Conservation (phyloP, 2,797 vertebrate genomes). For the Amniataba percoides region DNA sequence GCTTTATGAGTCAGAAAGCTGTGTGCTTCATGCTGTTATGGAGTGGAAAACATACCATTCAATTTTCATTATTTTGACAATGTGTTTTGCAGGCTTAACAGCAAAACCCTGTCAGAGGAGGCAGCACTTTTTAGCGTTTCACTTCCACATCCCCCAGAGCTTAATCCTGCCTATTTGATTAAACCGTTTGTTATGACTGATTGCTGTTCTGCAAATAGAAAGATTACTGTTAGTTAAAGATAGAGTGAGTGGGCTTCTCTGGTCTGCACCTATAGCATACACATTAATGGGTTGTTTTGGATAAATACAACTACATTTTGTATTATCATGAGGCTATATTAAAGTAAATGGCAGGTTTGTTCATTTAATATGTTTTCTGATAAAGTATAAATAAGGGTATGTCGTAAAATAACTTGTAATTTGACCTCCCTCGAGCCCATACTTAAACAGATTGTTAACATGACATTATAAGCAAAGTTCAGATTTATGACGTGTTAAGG, state of each 20-base stretch:
- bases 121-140: constrained; percentile 34
- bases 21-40: constrained; percentile 49
- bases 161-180: constrained; percentile 55
- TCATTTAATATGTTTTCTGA: not conserved
- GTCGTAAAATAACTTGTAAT: constrained; percentile 11
- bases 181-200: constrained; percentile 36
- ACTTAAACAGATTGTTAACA: constrained; percentile 13
- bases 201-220: constrained; percentile 49
- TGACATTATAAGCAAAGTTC: not conserved
- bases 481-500: constrained; percentile 23
- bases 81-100: constrained; percentile 56
- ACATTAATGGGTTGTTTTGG: not conserved
- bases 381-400: not conserved
- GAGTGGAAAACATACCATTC: constrained; percentile 60
- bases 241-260: constrained; percentile 21
- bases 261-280: constrained; percentile 10
- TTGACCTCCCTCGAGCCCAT: not conserved
- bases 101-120: constrained; percentile 23
- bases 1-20: constrained; percentile 72
- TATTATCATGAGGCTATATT: not conserved
- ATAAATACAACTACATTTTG: not conserved
- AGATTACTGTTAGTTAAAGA: constrained; percentile 50
- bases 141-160: constrained; percentile 24
- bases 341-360: not conserved
- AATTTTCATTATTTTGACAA: constrained; percentile 63